Conservation (phyloP, 2,113 vertebrate species). For the Cyanoliseus patagonus region DNA sequence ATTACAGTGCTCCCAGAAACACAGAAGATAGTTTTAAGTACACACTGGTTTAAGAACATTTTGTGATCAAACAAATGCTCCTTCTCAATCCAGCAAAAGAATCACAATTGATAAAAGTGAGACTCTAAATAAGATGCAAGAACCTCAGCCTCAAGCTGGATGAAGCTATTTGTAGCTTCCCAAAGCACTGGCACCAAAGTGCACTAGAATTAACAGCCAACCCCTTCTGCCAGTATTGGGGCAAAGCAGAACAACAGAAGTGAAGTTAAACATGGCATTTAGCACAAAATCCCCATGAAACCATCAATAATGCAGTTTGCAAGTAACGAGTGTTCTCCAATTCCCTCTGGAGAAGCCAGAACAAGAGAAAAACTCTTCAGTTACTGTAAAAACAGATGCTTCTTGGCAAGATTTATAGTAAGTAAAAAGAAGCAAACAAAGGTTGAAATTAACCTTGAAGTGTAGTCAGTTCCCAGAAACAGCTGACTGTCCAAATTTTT, state of each 20-base stretch:
- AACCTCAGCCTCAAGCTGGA: not conserved
- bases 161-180: not conserved
- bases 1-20: not conserved
- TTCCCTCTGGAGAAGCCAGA: not conserved
- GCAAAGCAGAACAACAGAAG: not conserved
- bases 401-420: not conserved
- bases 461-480: not conserved
- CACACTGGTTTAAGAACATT: not conserved
- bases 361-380: not conserved
- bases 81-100: not conserved
- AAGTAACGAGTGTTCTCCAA: not conserved
- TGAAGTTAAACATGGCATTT: not conserved
- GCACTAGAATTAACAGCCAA: not conserved
- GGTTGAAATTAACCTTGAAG: not conserved
- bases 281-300: not conserved
- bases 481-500: not conserved
- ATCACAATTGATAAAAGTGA: not conserved
- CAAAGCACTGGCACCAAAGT: not conserved
- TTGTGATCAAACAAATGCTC: not conserved
- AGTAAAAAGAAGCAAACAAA: not conserved
- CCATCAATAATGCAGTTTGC: fast-evolving
- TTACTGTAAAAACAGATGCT: not conserved
- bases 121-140: not conserved
- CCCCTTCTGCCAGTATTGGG: not conserved
- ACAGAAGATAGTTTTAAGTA: not conserved